Conservation (phyloP, 2,113 vertebrate genomes). For the Otus sunia region DNA sequence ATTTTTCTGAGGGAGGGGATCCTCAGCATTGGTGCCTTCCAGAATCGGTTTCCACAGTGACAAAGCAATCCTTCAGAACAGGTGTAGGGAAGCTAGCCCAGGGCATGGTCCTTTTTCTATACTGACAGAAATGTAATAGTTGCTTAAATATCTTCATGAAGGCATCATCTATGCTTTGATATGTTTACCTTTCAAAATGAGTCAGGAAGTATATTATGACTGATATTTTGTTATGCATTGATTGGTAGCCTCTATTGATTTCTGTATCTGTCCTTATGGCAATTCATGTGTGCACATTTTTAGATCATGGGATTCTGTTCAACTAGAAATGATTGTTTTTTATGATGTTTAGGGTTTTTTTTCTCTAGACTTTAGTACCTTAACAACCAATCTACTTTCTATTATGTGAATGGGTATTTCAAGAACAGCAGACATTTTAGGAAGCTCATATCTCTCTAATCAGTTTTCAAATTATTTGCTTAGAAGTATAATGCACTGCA, state of each 20-base stretch:
- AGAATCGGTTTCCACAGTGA: not conserved
- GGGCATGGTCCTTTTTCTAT: not conserved
- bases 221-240: not conserved
- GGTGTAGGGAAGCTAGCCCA: not conserved
- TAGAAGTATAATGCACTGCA: not conserved
- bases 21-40: accelerated
- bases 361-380: not conserved
- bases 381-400: not conserved
- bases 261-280: not conserved
- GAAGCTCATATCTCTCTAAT: not conserved
- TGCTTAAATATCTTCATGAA: not conserved
- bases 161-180: not conserved
- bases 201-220: not conserved
- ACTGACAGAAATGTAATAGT: not conserved
- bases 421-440: not conserved
- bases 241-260: not conserved
- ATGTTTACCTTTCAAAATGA: not conserved
- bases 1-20: not conserved
- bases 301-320: not conserved
- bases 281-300: not conserved
- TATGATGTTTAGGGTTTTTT: accelerated
- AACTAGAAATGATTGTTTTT: not conserved
- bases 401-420: not conserved
- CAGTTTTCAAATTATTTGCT: not conserved
- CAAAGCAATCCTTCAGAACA: not conserved